phyloP scores from a whole-genome alignment of 92 coral and sea anemone species.

The Diadumene lineata region DNA sequence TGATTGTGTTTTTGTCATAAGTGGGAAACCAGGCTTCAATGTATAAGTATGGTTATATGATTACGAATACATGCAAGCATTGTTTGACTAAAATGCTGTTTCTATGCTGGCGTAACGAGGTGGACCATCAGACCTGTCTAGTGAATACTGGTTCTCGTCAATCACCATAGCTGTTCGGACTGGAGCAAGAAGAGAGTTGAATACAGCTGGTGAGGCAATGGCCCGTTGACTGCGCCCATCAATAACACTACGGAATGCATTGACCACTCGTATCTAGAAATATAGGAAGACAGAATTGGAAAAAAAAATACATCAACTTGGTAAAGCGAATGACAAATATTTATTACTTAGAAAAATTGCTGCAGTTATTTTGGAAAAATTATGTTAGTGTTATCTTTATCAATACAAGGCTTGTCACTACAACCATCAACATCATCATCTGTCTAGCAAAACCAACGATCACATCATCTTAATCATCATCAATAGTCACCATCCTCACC shows the following conservation, averaged over 20 bases:
- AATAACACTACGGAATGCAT: constrained; percentile 96
- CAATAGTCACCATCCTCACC: too few species aligned
- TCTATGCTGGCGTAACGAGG: constrained; percentile 89
- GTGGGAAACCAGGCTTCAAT: not conserved
- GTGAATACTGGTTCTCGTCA: constrained; percentile 65
- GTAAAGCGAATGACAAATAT: too few species aligned
- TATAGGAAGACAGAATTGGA: not conserved
- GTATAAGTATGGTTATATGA: constrained; percentile 9
- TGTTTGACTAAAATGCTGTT: constrained; percentile 62
- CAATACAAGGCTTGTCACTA: too few species aligned
- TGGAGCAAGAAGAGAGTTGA: constrained; percentile 97
- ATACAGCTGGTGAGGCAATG: constrained; percentile 96
- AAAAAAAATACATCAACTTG: not conserved
- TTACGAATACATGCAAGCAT: constrained; percentile 5
- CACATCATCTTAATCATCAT: too few species aligned
- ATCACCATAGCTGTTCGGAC: constrained; percentile 98
- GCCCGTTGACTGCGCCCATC: constrained; percentile 98
- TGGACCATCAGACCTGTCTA: constrained; percentile 72
- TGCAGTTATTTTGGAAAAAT: too few species aligned
- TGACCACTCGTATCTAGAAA: constrained; percentile 93
- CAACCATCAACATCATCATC: too few species aligned
- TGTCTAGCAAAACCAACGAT: too few species aligned
- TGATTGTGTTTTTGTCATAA: not conserved
- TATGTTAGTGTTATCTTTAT: too few species aligned
- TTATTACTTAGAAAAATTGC: too few species aligned